Evolutionary conservation across 2,888 invertebrate species (phyloP).

Genomic region (Vanessa cardui): DNA sequence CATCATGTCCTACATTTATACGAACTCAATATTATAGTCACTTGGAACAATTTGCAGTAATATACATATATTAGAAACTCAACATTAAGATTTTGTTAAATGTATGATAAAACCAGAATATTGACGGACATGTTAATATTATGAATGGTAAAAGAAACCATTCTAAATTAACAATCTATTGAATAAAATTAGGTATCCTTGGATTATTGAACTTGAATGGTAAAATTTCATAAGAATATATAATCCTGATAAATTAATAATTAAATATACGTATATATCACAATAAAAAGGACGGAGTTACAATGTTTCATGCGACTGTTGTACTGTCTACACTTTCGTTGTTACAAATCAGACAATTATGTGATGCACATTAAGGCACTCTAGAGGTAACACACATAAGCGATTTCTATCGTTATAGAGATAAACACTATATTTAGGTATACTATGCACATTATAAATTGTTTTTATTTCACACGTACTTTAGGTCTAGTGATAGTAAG

Average conservation of each 20-base stretch:
- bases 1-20: background rate
- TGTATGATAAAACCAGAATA: no score
- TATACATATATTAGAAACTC: background rate
- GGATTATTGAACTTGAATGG: background rate
- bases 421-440: background rate
- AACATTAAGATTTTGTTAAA: no score
- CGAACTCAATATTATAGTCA: no score
- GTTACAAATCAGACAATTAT: background rate
- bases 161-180: no score
- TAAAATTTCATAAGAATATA: background rate
- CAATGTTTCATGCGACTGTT: background rate
- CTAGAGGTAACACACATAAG: conserved; percentile 11
- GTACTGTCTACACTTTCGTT: background rate
- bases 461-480: background rate
- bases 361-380: conserved; percentile 10
- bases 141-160: no score
- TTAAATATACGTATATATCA: conserved; percentile 9
- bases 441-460: background rate
- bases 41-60: background rate
- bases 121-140: no score
- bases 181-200: no score
- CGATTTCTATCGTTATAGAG: background rate
- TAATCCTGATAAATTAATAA: background rate
- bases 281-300: conserved; percentile 11
- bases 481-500: background rate